Evolutionary conservation across 2,888 invertebrate species (phyloP).

Genomic region (Arrhopalites spinosus): DNA sequence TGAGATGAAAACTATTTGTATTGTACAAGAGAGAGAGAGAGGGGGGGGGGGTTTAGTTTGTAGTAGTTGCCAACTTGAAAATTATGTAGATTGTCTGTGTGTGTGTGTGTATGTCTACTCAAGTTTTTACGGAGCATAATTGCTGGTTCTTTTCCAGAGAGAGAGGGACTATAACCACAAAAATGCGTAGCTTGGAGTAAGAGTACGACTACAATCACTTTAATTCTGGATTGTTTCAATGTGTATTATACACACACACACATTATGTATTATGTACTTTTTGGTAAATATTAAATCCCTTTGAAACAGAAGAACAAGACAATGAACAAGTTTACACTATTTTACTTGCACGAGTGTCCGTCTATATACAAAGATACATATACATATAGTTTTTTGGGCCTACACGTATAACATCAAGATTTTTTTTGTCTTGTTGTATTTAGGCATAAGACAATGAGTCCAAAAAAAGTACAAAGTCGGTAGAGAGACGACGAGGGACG

Average conservation of each 20-base stretch:
- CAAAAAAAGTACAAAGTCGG: background rate
- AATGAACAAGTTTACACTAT: constrained; percentile 18
- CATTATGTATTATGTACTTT: background rate
- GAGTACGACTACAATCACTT: constrained; percentile 14
- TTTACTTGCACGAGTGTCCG: too few species aligned
- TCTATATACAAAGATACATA: too few species aligned
- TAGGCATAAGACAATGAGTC: too few species aligned
- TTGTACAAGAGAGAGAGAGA: background rate
- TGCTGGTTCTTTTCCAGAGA: background rate
- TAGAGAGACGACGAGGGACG: constrained; percentile 2
- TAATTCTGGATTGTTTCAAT: background rate
- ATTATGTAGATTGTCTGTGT: background rate
- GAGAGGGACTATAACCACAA: constrained; percentile 4
- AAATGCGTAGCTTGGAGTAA: too few species aligned
- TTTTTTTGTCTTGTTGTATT: too few species aligned
- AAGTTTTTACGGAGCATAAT: constrained; percentile 3
- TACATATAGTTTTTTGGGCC: too few species aligned
- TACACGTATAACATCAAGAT: too few species aligned
- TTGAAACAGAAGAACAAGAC: background rate
- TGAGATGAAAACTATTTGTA: constrained; percentile 2
- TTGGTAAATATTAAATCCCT: too few species aligned
- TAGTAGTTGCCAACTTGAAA: background rate
- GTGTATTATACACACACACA: background rate
- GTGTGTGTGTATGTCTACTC: background rate
- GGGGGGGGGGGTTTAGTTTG: too few species aligned